Conservation (phyloP, 2,797 vertebrate genomes). For the Phylloscopus collybita region DNA sequence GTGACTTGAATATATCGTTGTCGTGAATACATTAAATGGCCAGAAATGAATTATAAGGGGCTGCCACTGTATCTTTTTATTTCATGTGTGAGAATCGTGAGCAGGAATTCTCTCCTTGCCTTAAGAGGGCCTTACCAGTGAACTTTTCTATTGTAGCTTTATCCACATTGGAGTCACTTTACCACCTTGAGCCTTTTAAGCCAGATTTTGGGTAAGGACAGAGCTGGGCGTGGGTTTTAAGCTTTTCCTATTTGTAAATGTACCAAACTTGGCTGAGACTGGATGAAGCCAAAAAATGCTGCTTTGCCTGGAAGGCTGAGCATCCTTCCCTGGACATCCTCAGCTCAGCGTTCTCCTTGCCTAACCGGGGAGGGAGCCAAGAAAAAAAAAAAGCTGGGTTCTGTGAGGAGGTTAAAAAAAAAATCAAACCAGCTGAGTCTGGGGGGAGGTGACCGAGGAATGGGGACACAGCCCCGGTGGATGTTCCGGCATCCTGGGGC, state of each 20-base stretch:
- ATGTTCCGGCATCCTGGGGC: rapidly evolving
- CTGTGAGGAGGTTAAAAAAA: background rate
- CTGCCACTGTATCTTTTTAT: background rate
- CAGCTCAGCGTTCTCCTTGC: background rate
- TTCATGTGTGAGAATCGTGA: background rate
- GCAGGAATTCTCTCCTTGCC: background rate
- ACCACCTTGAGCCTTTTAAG: background rate
- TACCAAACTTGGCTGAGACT: background rate
- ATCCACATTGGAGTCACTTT: background rate
- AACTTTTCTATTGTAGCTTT: background rate
- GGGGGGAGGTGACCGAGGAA: background rate
- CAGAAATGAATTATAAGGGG: background rate
- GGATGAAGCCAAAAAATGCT: background rate
- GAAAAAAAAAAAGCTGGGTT: background rate
- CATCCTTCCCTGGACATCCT: background rate
- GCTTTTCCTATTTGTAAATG: background rate
- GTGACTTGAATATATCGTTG: background rate
- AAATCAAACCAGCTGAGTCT: rapidly evolving
- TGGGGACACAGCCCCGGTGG: rapidly evolving
- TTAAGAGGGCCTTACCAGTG: background rate
- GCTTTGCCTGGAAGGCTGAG: background rate
- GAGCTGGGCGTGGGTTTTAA: background rate
- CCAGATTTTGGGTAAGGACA: background rate
- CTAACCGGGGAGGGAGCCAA: background rate
- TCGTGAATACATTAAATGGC: background rate